Conservation (phyloP, 2,113 vertebrate species). For the Paradoxurus hermaphroditus region DNA sequence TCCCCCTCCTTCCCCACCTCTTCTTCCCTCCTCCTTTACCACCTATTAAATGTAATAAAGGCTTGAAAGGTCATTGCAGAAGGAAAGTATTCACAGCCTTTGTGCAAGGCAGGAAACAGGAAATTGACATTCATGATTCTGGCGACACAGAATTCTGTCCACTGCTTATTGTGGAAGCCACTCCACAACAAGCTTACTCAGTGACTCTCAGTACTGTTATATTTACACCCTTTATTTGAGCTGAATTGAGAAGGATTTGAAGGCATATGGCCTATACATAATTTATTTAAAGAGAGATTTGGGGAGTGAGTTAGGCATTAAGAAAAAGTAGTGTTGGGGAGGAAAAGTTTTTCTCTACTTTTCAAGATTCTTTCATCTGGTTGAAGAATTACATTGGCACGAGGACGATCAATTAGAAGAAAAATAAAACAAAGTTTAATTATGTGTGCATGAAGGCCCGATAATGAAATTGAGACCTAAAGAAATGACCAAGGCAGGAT, state of each 20-base stretch:
- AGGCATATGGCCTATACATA: background rate
- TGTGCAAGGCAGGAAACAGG: constrained; percentile 39
- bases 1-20: background rate
- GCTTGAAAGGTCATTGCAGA: constrained; percentile 71
- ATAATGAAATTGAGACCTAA: background rate
- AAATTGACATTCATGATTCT: constrained; percentile 57
- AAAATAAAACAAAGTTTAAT: background rate
- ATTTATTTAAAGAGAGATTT: constrained; percentile 47
- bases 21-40: background rate
- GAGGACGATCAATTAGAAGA: background rate
- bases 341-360: background rate
- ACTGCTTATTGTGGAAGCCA: background rate
- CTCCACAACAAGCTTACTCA: background rate
- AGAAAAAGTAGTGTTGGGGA: background rate
- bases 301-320: background rate
- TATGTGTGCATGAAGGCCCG: background rate
- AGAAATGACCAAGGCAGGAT: background rate
- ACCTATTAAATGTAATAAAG: constrained; percentile 72
- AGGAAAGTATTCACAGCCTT: constrained; percentile 57
- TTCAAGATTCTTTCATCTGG: background rate
- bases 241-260: constrained; percentile 39
- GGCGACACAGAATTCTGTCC: background rate
- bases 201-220: fast-evolving
- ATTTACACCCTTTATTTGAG: background rate
- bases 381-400: background rate